Conservation (phyloP, 2,797 vertebrate genomes). For the Thalassophryne amazonica region DNA sequence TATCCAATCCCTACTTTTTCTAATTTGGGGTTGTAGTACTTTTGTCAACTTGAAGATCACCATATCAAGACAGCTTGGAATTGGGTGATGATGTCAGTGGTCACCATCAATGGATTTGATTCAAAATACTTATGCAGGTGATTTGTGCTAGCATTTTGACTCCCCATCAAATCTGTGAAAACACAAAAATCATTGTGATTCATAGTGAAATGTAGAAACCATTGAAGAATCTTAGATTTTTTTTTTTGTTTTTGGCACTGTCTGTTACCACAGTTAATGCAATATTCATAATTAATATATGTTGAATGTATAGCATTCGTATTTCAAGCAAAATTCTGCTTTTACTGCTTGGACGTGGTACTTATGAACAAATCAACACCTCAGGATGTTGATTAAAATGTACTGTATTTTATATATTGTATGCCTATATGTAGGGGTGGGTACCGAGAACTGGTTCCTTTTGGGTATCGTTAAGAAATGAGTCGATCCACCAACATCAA, state of each 20-base stretch:
- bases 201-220: too few relatives aligned
- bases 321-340: not conserved
- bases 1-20: too few relatives aligned
- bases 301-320: not conserved
- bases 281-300: not conserved
- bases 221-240: not conserved
- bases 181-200: too few relatives aligned
- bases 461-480: too few relatives aligned
- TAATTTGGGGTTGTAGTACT: not conserved
- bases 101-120: not conserved
- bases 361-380: not conserved
- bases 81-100: not conserved
- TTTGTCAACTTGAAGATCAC: constrained; percentile 2
- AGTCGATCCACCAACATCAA: too few relatives aligned
- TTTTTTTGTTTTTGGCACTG: not conserved
- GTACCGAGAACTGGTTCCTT: too few relatives aligned
- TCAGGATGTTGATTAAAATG: not conserved
- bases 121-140: too few relatives aligned
- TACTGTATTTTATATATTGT: too few relatives aligned
- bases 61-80: not conserved
- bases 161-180: too few relatives aligned
- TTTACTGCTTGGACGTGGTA: not conserved
- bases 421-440: too few relatives aligned
- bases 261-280: not conserved
- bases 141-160: too few relatives aligned